phyloP scores from a whole-genome alignment of 2,113 vertebrate genomes.

The Pelecanus crispus region DNA sequence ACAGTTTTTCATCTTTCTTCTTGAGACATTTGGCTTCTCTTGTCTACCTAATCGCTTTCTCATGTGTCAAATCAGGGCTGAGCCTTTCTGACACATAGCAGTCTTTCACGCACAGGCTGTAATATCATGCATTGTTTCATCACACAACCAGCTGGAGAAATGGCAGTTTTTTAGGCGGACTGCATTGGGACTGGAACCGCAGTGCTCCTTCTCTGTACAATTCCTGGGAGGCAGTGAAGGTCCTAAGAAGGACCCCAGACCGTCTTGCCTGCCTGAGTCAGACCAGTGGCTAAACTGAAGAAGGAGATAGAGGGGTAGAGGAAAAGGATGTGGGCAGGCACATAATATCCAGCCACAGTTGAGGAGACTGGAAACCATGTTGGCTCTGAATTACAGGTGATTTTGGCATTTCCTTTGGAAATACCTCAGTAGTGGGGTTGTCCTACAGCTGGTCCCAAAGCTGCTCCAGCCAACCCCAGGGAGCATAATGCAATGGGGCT shows the following conservation, averaged over 20 bases:
- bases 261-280: neutral
- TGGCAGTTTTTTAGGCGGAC: neutral
- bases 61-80: neutral
- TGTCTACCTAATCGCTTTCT: neutral
- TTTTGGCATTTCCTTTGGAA: neutral
- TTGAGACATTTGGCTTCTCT: neutral
- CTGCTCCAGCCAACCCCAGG: neutral
- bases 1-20: neutral
- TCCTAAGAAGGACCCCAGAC: neutral
- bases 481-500: rapidly evolving
- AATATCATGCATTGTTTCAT: neutral
- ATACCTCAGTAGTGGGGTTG: neutral
- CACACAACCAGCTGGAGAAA: neutral
- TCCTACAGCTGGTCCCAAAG: neutral
- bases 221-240: neutral
- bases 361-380: neutral
- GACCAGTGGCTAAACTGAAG: neutral
- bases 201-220: neutral
- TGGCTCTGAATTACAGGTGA: neutral
- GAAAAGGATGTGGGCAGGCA: neutral
- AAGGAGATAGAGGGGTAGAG: neutral
- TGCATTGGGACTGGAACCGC: neutral
- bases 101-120: neutral
- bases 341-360: neutral
- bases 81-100: neutral